phyloP scores from a whole-genome alignment of 2,888 invertebrate species.

The Gari tellinella region DNA sequence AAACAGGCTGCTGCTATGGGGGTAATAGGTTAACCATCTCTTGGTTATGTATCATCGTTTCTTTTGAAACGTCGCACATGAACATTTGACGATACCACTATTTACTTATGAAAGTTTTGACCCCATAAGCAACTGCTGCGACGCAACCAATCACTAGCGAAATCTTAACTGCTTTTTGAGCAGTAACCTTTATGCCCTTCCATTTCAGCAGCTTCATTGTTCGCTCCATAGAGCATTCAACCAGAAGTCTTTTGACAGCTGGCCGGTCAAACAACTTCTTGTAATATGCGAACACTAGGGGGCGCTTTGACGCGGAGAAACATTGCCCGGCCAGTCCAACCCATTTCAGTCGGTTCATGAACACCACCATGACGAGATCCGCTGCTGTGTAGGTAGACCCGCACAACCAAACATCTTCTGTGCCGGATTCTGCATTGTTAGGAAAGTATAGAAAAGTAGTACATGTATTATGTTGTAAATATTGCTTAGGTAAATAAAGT shows the following conservation, averaged over 20 bases:
- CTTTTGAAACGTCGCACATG: no score
- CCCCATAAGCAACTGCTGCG: neutral
- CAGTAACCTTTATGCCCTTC: conserved; percentile 1
- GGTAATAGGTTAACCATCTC: no score
- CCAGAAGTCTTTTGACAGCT: conserved; percentile 14
- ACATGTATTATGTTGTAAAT: no score
- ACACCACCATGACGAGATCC: conserved; percentile 65
- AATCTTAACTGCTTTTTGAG: neutral
- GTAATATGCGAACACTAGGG: conserved; percentile 62
- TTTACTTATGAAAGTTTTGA: neutral
- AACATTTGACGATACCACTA: no score
- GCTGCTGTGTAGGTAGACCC: conserved; percentile 72
- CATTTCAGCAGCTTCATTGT: conserved; percentile 52
- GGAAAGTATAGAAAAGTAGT: neutral
- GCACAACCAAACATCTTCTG: conserved; percentile 67
- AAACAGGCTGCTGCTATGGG: no score
- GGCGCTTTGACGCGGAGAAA: conserved; percentile 60
- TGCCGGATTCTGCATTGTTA: conserved; percentile 50
- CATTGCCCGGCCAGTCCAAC: conserved; percentile 66
- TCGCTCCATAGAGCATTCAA: conserved; percentile 12
- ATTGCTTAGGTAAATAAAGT: no score
- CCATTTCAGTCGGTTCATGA: conserved; percentile 62
- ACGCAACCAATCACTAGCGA: conserved; percentile 1
- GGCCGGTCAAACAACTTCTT: conserved; percentile 38
- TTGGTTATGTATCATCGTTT: no score